Conservation (phyloP, 2,797 vertebrate genomes). For the Silurus aristotelis region DNA sequence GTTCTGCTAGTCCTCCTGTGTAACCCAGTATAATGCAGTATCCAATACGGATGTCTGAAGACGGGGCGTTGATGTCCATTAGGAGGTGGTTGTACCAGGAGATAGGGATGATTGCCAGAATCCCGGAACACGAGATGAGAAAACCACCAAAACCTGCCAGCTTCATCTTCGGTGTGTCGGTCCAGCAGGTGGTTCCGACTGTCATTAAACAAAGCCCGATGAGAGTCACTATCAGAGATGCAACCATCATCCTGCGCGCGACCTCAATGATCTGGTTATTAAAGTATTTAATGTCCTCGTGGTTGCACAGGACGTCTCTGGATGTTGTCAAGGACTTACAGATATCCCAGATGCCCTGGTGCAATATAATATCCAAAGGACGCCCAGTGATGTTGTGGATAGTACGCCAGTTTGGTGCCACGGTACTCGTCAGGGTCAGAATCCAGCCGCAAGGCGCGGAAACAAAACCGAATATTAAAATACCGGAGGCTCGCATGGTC, state of each 20-base stretch:
- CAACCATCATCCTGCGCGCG: conserved; percentile 80
- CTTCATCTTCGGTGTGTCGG: conserved; percentile 48
- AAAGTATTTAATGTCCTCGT: conserved; percentile 75
- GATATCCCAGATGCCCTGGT: conserved; percentile 88
- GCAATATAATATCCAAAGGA: conserved; percentile 58
- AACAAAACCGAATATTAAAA: conserved; percentile 17
- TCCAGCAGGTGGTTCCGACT: conserved; percentile 83
- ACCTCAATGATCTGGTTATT: conserved; percentile 66
- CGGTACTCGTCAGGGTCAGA: conserved; percentile 78
- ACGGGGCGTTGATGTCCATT: conserved; percentile 34
- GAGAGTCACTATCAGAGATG: conserved; percentile 73
- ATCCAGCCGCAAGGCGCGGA: conserved; percentile 81
- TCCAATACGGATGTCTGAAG: conserved; percentile 60
- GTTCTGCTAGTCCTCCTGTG: conserved; percentile 73
- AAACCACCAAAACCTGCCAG: conserved; percentile 74
- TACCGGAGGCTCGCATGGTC: neutral
- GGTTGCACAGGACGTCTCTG: conserved; percentile 62
- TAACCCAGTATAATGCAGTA: conserved; percentile 74
- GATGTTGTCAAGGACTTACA: conserved; percentile 68
- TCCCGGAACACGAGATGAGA: conserved; percentile 71
- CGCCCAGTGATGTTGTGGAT: conserved; percentile 59
- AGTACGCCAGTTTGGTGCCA: conserved; percentile 85
- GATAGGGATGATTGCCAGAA: conserved; percentile 80
- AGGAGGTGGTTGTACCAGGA: conserved; percentile 85
- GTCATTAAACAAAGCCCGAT: conserved; percentile 80